A percentile compares a stretch with the other conserved stretches of the same genome.
These are phyloP conservation scores for Microchrysa polita DNA, from an alignment of 2,888 invertebrate genomes.

Conservation along the genomic window DNA sequence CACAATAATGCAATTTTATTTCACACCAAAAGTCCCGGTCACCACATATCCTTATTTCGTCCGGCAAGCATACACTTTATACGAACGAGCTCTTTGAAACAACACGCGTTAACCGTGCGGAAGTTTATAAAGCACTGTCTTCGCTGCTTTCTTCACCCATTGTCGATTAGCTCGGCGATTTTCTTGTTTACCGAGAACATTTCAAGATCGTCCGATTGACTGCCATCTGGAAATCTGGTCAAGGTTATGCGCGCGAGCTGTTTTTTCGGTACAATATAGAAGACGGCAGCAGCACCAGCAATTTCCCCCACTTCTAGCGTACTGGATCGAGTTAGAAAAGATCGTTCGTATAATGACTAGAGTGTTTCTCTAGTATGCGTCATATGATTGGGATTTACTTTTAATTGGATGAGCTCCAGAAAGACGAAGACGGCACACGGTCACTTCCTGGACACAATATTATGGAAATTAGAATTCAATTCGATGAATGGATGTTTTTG, in stretches of 20 bases:
- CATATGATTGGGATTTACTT: too few relatives aligned
- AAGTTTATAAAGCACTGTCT: conserved; percentile 44
- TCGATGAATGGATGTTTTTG: too few relatives aligned
- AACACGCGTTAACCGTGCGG: conserved; percentile 39
- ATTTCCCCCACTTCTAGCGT: background rate
- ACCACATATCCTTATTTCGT: background rate
- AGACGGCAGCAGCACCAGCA: background rate
- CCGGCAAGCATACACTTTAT: conserved; percentile 10
- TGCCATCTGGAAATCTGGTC: conserved; percentile 45
- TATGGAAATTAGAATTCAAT: too few relatives aligned
- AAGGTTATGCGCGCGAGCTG: conserved; percentile 36
- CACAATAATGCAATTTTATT: conserved; percentile 24
- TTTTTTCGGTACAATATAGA: conserved; percentile 17
- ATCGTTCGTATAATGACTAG: too few relatives aligned
- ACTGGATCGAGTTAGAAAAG: too few relatives aligned
- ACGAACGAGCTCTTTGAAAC: conserved; percentile 3
- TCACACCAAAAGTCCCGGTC: background rate
- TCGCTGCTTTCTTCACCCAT: conserved; percentile 54
- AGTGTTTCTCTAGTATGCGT: too few relatives aligned
- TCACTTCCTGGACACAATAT: too few relatives aligned
- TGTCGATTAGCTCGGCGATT: conserved; percentile 57
- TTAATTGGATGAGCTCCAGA: too few relatives aligned
- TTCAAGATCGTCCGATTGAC: conserved; percentile 51
- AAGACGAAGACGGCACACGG: too few relatives aligned
- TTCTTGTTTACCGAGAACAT: conserved; percentile 57